These are phyloP conservation scores for Physeter macrocephalus DNA, from an alignment of 2,113 vertebrate species.

Conservation along the genomic window DNA sequence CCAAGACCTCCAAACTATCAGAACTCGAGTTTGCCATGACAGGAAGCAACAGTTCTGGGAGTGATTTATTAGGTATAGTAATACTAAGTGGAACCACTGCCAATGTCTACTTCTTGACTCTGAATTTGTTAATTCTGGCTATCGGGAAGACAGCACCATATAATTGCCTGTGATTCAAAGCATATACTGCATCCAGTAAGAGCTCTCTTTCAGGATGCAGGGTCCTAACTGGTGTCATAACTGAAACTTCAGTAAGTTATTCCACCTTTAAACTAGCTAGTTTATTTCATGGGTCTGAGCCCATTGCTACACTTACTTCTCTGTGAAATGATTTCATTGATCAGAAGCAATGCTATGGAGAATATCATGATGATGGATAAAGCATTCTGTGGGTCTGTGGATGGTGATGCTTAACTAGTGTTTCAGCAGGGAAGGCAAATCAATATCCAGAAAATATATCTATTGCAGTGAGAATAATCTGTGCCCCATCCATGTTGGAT, in stretches of 20 bases:
- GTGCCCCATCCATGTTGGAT: not conserved
- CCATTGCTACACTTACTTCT: not conserved
- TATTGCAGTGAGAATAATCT: not conserved
- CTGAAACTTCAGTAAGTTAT: not conserved
- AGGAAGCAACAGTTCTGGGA: not conserved
- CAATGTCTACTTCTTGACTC: not conserved
- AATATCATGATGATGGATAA: not conserved
- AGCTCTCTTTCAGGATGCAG: not conserved
- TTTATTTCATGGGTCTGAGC: not conserved
- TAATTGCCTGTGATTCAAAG: not conserved
- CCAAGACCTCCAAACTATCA: not conserved
- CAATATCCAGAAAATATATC: not conserved
- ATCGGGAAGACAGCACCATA: rapidly evolving
- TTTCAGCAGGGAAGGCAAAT: not conserved
- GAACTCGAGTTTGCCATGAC: not conserved
- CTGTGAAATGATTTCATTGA: not conserved
- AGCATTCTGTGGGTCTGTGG: not conserved
- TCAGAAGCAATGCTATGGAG: not conserved
- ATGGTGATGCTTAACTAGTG: not conserved
- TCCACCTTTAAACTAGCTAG: not conserved
- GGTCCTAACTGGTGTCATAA: not conserved
- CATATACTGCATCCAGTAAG: not conserved
- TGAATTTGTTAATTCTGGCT: not conserved
- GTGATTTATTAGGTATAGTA: not conserved
- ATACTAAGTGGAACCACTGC: not conserved